Percentiles rank a stretch among this genome's conserved stretches.
Evolutionary conservation across 2,797 vertebrate species (phyloP).

Genomic region (Halcyon badia): DNA sequence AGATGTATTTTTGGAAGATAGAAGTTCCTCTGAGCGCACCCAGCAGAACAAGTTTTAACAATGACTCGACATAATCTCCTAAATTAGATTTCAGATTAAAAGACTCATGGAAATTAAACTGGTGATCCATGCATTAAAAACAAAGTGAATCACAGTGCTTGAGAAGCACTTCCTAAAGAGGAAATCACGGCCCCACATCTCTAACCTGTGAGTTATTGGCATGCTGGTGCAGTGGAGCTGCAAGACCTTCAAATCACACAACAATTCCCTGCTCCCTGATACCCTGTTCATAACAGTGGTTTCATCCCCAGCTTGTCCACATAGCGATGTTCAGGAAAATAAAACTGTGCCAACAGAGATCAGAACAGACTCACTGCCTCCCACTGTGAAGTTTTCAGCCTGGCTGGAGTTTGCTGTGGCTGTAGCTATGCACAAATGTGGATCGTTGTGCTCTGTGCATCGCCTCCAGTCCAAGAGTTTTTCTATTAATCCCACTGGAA

Average conservation of each 20-base stretch:
- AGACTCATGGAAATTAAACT: neutral
- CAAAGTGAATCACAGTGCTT: neutral
- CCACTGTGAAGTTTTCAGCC: neutral
- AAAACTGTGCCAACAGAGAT: neutral
- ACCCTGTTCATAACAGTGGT: neutral
- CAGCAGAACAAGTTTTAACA: neutral
- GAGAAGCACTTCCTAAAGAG: neutral
- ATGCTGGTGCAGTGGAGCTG: neutral
- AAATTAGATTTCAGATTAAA: constrained; percentile 34
- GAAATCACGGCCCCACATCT: neutral
- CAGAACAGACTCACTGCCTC: neutral
- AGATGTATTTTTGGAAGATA: neutral
- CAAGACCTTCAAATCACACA: neutral
- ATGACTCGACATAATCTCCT: neutral
- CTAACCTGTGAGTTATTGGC: neutral
- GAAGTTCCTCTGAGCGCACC: neutral
- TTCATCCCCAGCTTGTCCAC: neutral
- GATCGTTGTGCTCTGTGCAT: neutral
- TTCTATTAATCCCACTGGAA: neutral
- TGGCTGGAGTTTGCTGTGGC: neutral
- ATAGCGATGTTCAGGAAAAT: neutral
- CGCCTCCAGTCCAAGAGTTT: neutral
- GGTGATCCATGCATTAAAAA: neutral
- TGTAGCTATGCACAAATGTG: fast-evolving
- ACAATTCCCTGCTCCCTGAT: neutral